Base-by-base conservation (phyloP, 2,797 vertebrate genomes). In the Pseudomugil tenellus region DNA sequence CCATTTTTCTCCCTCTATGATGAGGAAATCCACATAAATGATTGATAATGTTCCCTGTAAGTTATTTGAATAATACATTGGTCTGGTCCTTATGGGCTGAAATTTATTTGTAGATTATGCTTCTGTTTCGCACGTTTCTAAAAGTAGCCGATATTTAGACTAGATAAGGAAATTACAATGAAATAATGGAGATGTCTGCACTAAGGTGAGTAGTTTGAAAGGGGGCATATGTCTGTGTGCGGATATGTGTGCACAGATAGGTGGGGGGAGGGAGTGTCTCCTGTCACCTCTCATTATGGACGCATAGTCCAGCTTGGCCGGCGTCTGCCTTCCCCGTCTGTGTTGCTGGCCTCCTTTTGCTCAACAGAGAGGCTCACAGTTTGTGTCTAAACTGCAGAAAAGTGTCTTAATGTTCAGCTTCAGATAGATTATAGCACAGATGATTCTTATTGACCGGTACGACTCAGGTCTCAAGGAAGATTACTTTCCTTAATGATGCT, bases 201-300 rank as follows among this genome's bases (percentile, higher is more conserved):
- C 78, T 54, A 58, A 85, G 80, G 80, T 83, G 70, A 81, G 78
- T 62, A 17, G 37, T 81, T 84, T 75, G 72, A 85, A 82, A 72
- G 55, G 31, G 21, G 66, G 58, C 21, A 3, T 73, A 51, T 80
- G 58, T 73, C 6, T 74, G 39, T 64, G 68, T 76, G 69, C 70
- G 43, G 52, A 52, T 46, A 41, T 70, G 58, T 72, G 34, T 55
- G 67, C 49, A 52, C 19, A 17, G 59, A 72, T 67, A 67, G 71
- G 74, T 80, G 83, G 87, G 87, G 88, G 87, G 64, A 84, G 89
- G 85, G 83, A 90, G 84, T 82, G 84, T 85, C 83, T 89, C 79
- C 79, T 91, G 92, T 92, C 92, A 88, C 84, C 84, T 92, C 88
- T 91, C 89, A 91, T 94, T 92, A 94, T 86, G 66, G 83, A 84